phyloP scores from a whole-genome alignment of 2,888 invertebrate species.

The Xiphydria camelus region DNA sequence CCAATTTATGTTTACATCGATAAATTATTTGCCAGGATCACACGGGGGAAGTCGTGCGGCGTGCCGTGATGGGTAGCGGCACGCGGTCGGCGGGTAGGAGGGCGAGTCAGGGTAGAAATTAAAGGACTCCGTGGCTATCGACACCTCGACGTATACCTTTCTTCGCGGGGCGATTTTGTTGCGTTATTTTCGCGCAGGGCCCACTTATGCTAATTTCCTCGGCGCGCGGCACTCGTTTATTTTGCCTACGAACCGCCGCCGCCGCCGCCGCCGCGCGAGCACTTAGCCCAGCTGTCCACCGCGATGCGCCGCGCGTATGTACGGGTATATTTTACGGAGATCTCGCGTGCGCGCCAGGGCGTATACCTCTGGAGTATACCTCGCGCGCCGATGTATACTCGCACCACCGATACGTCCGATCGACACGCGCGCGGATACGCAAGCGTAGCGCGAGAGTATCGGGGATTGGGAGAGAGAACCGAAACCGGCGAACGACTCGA shows the following conservation, averaged over 20 bases:
- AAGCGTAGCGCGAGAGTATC: too few relatives aligned
- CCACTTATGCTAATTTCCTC: constrained; percentile 37
- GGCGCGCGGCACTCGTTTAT: constrained; percentile 15
- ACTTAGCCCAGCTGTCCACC: constrained; percentile 39
- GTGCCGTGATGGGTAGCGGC: too few relatives aligned
- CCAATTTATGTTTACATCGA: constrained; percentile 11
- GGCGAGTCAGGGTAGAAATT: constrained; percentile 11
- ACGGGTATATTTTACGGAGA: constrained; percentile 15
- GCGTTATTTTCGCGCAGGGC: constrained; percentile 15
- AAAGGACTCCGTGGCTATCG: constrained; percentile 12
- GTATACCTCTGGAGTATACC: too few relatives aligned
- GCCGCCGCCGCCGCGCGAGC: constrained; percentile 24
- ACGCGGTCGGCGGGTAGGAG: too few relatives aligned
- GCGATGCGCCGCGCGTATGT: constrained; percentile 16
- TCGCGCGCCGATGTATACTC: too few relatives aligned
- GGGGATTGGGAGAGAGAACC: too few relatives aligned
- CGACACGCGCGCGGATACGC: too few relatives aligned
- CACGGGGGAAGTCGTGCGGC: neutral
- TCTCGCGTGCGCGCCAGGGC: too few relatives aligned
- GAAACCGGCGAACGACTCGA: too few relatives aligned
- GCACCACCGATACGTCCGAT: too few relatives aligned
- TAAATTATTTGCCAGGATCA: constrained; percentile 2
- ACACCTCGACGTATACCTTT: constrained; percentile 5
- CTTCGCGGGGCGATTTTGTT: constrained; percentile 9
- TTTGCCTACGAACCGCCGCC: constrained; percentile 13